A percentile compares a stretch with the other conserved stretches of the same genome.
Evolutionary conservation across 2,113 vertebrate genomes (phyloP).

Genomic region (Hystrix cristata): DNA sequence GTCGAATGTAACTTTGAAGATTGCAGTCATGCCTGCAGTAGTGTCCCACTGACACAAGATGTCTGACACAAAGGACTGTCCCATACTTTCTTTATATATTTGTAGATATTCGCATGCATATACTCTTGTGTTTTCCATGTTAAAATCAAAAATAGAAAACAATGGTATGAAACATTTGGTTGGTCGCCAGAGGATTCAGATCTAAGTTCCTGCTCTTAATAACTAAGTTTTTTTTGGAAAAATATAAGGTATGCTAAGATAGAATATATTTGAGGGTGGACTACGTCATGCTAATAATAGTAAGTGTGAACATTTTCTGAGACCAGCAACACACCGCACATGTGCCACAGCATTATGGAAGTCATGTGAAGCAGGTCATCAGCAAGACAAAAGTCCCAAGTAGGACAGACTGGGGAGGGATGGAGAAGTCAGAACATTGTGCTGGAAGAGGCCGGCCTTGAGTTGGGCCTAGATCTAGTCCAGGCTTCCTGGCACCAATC

Average conservation of each 20-base stretch:
- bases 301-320: not conserved
- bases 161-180: not conserved
- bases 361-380: not conserved
- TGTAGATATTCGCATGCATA: not conserved
- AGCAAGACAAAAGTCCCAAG: not conserved
- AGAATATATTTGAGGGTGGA: not conserved
- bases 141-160: slow-evolving; percentile 1
- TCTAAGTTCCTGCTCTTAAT: not conserved
- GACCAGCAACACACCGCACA: not conserved
- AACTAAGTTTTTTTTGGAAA: not conserved
- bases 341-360: not conserved
- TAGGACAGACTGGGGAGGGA: not conserved
- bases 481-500: not conserved
- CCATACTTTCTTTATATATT: slow-evolving; percentile 21
- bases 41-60: not conserved
- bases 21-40: not conserved
- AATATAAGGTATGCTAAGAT: not conserved
- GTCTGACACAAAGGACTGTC: not conserved
- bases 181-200: not conserved
- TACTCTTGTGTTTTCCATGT: not conserved
- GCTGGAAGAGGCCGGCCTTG: not conserved
- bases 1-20: slow-evolving; percentile 8
- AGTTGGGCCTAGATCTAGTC: not conserved
- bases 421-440: not conserved
- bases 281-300: not conserved